These are phyloP conservation scores for Terrapene triunguis DNA, from an alignment of 2,113 vertebrate genomes.

Conservation along the genomic window DNA sequence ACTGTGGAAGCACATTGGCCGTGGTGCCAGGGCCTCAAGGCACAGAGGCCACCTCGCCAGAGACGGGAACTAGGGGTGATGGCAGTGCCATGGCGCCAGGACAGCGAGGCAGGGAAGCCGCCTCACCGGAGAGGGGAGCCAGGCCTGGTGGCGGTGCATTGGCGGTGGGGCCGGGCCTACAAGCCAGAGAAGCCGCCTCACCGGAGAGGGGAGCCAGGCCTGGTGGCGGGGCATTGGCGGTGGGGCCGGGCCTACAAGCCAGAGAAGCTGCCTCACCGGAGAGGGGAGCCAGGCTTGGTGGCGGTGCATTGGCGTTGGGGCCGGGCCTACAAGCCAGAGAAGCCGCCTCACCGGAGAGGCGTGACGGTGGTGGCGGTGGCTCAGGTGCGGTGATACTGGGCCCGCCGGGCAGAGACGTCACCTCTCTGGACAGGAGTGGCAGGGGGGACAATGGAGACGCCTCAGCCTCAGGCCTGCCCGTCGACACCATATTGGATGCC, in stretches of 20 bases:
- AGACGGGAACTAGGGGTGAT: neutral
- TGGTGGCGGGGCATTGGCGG: neutral
- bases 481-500: neutral
- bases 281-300: neutral
- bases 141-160: neutral
- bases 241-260: neutral
- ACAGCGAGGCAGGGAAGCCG: neutral
- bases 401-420: neutral
- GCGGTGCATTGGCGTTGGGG: neutral
- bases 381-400: neutral
- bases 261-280: neutral
- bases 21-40: neutral
- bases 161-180: too few relatives aligned
- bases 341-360: neutral
- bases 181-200: neutral
- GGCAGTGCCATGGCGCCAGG: neutral
- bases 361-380: neutral
- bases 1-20: neutral
- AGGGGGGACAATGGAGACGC: neutral
- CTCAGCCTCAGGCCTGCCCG: neutral
- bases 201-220: neutral
- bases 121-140: neutral
- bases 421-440: neutral
- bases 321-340: too few relatives aligned
- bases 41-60: conserved; percentile 20